Evolutionary conservation across 2,888 invertebrate genomes (phyloP), one percentile per base, ranked within the genome.

Genomic region (Cosmopolites sordidus): DNA sequence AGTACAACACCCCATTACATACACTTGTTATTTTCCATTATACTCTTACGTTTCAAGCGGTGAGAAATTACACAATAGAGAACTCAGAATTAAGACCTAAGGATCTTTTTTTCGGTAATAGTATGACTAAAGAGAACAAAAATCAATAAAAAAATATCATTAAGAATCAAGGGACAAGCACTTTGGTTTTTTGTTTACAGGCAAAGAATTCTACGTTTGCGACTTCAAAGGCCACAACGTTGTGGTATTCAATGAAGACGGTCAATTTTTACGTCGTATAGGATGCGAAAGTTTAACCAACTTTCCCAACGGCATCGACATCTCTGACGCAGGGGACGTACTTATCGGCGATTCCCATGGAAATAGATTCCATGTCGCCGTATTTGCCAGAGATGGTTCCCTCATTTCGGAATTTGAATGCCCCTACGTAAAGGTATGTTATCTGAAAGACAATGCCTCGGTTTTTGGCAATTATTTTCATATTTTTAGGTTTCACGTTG

Each of bases 181-280:
- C n/a, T n/a, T n/a, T n/a, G n/a, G n/a, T n/a, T n/a, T 16, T 43
- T 42, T 58, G 55, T 51, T 58, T 71, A 72, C 74, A 91, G 91
- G 90, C 67, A 89, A 88, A 71, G 91, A 92, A 74, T 94, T 92
- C 74, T 97, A 92, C 76, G 93, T 97, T 56, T 97, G 96, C 75
- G 96, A 97, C 76, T 97, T 96, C 75, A 97, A 97, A 76, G 96
- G 95, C 47, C 96, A 96, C 77, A 95, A 95, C 75, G 95, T 96
- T 48, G 95, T 95, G 17, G 95, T 96, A 43, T 95, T 95, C 74
- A 91, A 88, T 71, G 93, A 94, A 72, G 89, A 91, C 60, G 96
- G 96, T 51, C 84, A 84, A 59, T 96, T 92, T 76, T 77, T 93
- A 68, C 87, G 95, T 63, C 87, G 93, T 64, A 96, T 97, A 73